phyloP scores from a whole-genome alignment of 1,140 invertebrate genomes.

The Paramacrobiotus metropolitanus region DNA sequence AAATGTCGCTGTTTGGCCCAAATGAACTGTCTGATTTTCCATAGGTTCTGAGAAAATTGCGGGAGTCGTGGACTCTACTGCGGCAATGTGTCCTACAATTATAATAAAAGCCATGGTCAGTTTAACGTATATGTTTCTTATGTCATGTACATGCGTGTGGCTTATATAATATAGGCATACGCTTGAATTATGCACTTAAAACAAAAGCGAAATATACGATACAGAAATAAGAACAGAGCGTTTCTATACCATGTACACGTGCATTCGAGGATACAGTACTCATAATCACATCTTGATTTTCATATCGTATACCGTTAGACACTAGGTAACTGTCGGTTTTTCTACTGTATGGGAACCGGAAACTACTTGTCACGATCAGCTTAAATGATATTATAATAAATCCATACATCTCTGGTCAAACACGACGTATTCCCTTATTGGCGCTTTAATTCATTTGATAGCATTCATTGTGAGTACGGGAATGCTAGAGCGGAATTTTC shows the following conservation, averaged over 20 bases:
- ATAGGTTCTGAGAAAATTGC: not conserved
- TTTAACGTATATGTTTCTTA: not conserved
- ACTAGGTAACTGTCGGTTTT: no score
- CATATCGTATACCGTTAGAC: no score
- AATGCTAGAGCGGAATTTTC: not conserved
- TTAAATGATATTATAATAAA: not conserved
- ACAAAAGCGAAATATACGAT: no score
- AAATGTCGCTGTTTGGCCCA: not conserved
- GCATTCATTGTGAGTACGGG: not conserved
- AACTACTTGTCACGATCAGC: not conserved
- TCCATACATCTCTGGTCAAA: not conserved
- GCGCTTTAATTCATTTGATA: not conserved
- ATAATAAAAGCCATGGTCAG: not conserved
- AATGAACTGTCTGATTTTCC: not conserved
- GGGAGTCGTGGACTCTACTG: not conserved
- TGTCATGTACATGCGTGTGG: not conserved
- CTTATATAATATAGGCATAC: not conserved
- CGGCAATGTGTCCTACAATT: not conserved
- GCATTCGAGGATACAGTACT: no score
- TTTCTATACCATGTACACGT: no score
- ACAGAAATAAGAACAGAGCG: no score
- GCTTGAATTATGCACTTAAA: not conserved
- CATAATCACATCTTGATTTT: no score
- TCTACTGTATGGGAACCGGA: not conserved
- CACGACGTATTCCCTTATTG: not conserved